Evolutionary conservation across 2,797 vertebrate genomes (phyloP).

Genomic region (Masticophis lateralis): DNA sequence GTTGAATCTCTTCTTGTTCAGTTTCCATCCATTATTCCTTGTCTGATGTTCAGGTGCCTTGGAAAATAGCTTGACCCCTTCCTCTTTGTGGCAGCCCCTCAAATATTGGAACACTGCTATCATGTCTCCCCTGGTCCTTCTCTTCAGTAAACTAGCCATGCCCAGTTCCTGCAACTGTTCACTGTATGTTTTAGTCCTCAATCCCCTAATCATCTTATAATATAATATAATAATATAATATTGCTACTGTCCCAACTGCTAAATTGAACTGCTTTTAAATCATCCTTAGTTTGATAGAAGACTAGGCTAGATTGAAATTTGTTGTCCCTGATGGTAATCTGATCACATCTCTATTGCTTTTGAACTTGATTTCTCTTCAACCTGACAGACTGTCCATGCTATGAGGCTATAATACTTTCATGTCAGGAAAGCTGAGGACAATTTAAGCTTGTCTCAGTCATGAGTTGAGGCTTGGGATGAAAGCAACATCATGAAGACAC

Average conservation of each 20-base stretch:
- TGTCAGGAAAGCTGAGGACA: background rate
- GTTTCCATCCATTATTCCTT: too few species aligned
- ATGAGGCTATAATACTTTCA: background rate
- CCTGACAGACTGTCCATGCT: background rate
- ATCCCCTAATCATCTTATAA: too few species aligned
- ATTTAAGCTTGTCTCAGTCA: background rate
- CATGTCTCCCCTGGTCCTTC: too few species aligned
- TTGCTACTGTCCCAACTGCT: background rate
- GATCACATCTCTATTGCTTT: background rate
- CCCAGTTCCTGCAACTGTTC: too few species aligned
- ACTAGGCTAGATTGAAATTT: background rate
- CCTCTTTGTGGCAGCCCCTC: too few species aligned
- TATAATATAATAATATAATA: background rate
- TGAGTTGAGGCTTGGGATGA: background rate
- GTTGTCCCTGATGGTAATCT: background rate
- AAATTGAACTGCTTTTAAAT: background rate
- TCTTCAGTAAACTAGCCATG: too few species aligned
- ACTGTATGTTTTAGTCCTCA: too few species aligned
- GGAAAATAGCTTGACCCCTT: too few species aligned
- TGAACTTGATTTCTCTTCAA: background rate
- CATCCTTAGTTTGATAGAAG: background rate
- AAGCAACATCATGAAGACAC: background rate
- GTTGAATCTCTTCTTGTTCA: too few species aligned
- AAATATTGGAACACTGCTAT: too few species aligned
- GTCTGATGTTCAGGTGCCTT: too few species aligned